These are phyloP conservation scores for Synanthedon formicaeformis DNA, from an alignment of 2,888 invertebrate genomes.

Conservation along the genomic window DNA sequence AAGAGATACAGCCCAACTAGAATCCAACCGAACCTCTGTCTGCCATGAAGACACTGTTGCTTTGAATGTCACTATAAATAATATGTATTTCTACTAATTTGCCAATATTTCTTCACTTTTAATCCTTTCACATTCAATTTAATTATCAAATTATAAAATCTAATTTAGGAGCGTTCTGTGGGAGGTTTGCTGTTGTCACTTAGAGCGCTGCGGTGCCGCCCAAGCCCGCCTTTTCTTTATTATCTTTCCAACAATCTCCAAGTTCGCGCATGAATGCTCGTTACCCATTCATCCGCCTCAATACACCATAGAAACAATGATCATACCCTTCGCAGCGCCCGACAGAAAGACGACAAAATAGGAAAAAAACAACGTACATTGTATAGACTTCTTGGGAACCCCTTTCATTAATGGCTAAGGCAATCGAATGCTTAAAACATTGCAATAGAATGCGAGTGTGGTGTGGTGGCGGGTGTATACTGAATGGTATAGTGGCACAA, in stretches of 20 bases:
- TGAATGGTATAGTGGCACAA: conserved; percentile 37
- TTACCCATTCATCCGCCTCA: conserved; percentile 56
- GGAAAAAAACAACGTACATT: conserved; percentile 48
- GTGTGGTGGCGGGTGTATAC: conserved; percentile 25
- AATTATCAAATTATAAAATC: background rate
- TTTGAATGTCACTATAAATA: too few relatives aligned
- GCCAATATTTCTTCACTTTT: too few relatives aligned
- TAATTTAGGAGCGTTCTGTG: conserved; percentile 18
- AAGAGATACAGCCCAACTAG: too few relatives aligned
- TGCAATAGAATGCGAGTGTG: conserved; percentile 57
- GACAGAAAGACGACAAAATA: conserved; percentile 52
- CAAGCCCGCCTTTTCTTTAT: conserved; percentile 46
- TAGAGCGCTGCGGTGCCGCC: conserved; percentile 45
- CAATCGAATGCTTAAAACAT: conserved; percentile 70
- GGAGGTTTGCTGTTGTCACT: conserved; percentile 57
- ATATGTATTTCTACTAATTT: too few relatives aligned
- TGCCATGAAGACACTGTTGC: too few relatives aligned
- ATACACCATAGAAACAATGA: conserved; percentile 65
- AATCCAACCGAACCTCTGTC: too few relatives aligned
- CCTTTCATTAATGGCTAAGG: conserved; percentile 53
- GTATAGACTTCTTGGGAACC: conserved; percentile 62
- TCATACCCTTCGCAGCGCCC: conserved; percentile 57
- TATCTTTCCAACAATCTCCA: conserved; percentile 59
- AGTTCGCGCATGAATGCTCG: conserved; percentile 50
- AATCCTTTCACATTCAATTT: background rate